Conservation (phyloP, 2,797 vertebrate species). For the Melanotaenia nigrans region DNA sequence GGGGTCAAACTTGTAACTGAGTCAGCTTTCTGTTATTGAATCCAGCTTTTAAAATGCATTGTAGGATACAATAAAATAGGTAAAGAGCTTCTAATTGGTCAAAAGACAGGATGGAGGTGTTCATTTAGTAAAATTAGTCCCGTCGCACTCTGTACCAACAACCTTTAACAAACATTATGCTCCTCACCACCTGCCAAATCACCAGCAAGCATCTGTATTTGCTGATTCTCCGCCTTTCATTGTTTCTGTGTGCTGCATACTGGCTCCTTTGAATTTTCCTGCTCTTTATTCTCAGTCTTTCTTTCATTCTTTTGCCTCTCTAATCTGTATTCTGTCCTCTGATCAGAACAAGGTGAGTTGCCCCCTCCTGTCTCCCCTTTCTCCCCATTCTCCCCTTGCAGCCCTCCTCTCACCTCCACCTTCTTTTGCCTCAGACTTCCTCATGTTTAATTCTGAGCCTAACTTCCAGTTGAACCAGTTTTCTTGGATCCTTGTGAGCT, state of each 20-base stretch:
- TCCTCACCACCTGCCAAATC: slow-evolving; percentile 35
- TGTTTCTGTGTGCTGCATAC: slow-evolving; percentile 47
- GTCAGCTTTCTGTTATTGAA: slow-evolving; percentile 7
- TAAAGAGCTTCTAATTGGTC: neutral
- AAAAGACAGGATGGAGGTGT: neutral
- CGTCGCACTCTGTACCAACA: slow-evolving; percentile 4
- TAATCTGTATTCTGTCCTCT: slow-evolving; percentile 83
- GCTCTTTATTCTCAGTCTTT: slow-evolving; percentile 57
- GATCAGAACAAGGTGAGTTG: slow-evolving; percentile 80
- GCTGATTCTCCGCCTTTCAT: slow-evolving; percentile 27
- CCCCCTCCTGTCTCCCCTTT: slow-evolving; percentile 37
- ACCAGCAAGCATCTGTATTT: slow-evolving; percentile 29
- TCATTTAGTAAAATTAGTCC: slow-evolving; percentile 12
- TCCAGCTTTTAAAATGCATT: slow-evolving; percentile 10
- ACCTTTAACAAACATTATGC: slow-evolving; percentile 38
- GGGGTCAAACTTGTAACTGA: slow-evolving; percentile 19
- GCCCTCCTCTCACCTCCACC: slow-evolving; percentile 22
- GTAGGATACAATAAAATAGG: slow-evolving; percentile 5
- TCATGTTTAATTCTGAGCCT: slow-evolving; percentile 79
- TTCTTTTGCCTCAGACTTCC: slow-evolving; percentile 35
- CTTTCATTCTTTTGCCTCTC: slow-evolving; percentile 65
- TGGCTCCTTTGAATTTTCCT: slow-evolving; percentile 55
- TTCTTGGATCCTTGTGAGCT: slow-evolving; percentile 75
- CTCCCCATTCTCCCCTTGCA: slow-evolving; percentile 30
- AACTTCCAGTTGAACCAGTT: slow-evolving; percentile 74